Evolutionary conservation across 2,888 invertebrate genomes (phyloP).

Genomic region (Platycheirus rosarum): DNA sequence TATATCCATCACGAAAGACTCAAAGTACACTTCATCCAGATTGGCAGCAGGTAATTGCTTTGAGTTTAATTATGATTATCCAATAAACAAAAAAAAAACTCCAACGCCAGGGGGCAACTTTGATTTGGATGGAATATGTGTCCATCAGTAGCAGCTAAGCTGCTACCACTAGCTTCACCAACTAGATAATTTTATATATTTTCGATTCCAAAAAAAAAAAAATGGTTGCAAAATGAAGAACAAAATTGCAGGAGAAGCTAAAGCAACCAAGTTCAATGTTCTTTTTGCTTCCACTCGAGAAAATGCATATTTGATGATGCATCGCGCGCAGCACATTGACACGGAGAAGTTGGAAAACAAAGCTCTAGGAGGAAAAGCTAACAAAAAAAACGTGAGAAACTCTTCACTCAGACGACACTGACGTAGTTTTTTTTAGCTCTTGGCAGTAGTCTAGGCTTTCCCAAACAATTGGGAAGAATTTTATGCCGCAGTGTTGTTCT

Average conservation of each 20-base stretch:
- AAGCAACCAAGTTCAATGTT: slow-evolving; percentile 43
- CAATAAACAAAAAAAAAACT: slow-evolving; percentile 1
- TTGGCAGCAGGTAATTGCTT: slow-evolving; percentile 33
- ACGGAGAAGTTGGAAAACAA: slow-evolving; percentile 1
- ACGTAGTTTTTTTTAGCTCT: slow-evolving; percentile 2
- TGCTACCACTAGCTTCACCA: too few species aligned
- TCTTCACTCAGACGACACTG: slow-evolving; percentile 18
- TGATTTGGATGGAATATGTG: slow-evolving; percentile 30
- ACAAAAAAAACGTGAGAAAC: slow-evolving; percentile 44
- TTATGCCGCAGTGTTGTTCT: slow-evolving; percentile 27
- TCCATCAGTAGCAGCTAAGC: slow-evolving; percentile 4
- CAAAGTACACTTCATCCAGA: not conserved
- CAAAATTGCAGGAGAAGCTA: not conserved
- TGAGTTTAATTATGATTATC: slow-evolving; percentile 42
- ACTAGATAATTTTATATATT: slow-evolving; percentile 11
- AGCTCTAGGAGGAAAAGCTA: slow-evolving; percentile 17
- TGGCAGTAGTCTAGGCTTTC: slow-evolving; percentile 5
- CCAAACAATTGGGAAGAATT: slow-evolving; percentile 27
- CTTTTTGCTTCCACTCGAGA: not conserved
- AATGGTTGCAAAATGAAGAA: slow-evolving; percentile 3
- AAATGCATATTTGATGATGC: slow-evolving; percentile 47
- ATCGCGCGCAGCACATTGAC: slow-evolving; percentile 33
- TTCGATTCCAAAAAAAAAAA: slow-evolving; percentile 15
- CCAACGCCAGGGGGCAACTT: slow-evolving; percentile 8
- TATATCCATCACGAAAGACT: not conserved